Evolutionary conservation across 2,113 vertebrate species (phyloP).

Genomic region (Chaenogobius annularis): DNA sequence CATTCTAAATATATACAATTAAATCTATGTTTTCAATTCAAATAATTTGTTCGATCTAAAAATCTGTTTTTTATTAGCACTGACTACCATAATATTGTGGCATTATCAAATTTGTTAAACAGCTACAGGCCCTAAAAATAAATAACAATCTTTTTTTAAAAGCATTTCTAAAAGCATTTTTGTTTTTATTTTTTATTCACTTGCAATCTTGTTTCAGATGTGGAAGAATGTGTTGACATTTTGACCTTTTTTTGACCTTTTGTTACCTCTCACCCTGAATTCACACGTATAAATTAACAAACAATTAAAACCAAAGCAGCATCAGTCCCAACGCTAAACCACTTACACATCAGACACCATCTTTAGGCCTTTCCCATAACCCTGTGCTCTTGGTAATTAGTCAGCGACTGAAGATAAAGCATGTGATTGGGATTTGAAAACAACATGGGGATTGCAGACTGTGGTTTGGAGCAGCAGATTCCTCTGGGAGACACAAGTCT

Average conservation of each 20-base stretch:
- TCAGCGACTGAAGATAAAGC: slow-evolving; percentile 75
- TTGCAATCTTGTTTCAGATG: background rate
- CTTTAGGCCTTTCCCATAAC: slow-evolving; percentile 67
- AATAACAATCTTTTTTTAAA: background rate
- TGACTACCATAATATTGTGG: background rate
- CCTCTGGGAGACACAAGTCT: slow-evolving; percentile 76
- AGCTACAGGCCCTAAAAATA: background rate
- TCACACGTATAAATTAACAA: slow-evolving; percentile 63
- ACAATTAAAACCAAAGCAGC: slow-evolving; percentile 58
- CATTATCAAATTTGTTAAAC: background rate
- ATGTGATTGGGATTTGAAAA: slow-evolving; percentile 72
- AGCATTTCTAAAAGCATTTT: background rate
- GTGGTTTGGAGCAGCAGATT: slow-evolving; percentile 76
- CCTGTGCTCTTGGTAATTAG: slow-evolving; percentile 75
- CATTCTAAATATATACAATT: background rate
- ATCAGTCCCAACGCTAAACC: slow-evolving; percentile 65
- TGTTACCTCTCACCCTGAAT: slow-evolving; percentile 62
- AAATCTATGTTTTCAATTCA: too few species aligned
- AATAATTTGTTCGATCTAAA: too few species aligned
- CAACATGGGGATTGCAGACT: slow-evolving; percentile 73
- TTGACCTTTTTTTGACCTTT: slow-evolving; percentile 60
- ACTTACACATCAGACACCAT: slow-evolving; percentile 72
- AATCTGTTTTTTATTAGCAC: background rate
- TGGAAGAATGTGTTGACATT: background rate
- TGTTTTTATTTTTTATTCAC: background rate